A percentile compares a stretch with the other conserved stretches of the same genome.
phyloP scores from a whole-genome alignment of 2,797 vertebrate species.

The Monodelphis domestica region DNA sequence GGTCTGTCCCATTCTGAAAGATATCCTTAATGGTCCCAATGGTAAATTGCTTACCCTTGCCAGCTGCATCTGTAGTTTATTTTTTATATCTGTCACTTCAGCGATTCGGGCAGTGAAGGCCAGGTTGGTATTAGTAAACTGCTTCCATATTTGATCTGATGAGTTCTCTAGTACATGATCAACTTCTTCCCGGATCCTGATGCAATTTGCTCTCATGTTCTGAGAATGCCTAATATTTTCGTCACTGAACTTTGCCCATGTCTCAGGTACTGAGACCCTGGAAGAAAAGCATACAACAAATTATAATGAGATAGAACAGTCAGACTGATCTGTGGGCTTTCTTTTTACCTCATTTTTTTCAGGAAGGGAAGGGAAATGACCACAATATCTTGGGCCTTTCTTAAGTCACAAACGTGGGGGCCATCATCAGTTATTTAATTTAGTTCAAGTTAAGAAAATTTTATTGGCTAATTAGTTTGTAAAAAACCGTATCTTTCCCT shows the following conservation, averaged over 20 bases:
- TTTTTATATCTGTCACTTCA: constrained; percentile 79
- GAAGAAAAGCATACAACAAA: background rate
- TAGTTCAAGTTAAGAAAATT: background rate
- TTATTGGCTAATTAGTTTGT: background rate
- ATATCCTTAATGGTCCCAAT: fast-evolving
- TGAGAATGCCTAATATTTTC: constrained; percentile 84
- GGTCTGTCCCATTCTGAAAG: fast-evolving
- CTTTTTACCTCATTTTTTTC: background rate
- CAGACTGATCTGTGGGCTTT: background rate
- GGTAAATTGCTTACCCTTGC: constrained; percentile 76
- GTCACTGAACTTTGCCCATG: constrained; percentile 82
- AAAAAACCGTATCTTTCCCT: background rate
- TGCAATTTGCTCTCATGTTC: constrained; percentile 79
- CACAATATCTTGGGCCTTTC: background rate
- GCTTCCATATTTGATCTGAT: constrained; percentile 83
- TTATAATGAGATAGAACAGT: background rate
- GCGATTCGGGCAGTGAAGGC: constrained; percentile 79
- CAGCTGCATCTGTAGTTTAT: constrained; percentile 82
- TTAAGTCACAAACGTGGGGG: background rate
- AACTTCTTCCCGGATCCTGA: constrained; percentile 80
- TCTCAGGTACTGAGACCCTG: constrained; percentile 78
- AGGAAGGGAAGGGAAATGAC: background rate
- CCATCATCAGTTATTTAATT: background rate
- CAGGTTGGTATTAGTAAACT: constrained; percentile 81
- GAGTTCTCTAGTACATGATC: constrained; percentile 72